phyloP scores from a whole-genome alignment of 2,888 invertebrate species.

The Microplitis deprimator region DNA sequence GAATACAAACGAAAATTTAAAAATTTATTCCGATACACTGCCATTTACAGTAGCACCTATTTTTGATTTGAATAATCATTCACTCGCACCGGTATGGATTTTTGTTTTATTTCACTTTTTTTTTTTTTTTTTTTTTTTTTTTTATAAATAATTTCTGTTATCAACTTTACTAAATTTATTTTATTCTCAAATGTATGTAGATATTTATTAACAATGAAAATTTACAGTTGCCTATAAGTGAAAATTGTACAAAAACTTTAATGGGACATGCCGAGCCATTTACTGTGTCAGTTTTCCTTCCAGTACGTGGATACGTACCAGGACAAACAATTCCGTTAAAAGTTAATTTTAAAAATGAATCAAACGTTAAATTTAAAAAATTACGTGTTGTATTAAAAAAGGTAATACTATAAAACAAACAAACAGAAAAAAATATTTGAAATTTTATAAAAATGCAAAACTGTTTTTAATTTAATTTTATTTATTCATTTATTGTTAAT shows the following conservation, averaged over 20 bases:
- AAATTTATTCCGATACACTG: constrained; percentile 57
- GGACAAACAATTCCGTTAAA: constrained; percentile 66
- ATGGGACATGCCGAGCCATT: constrained; percentile 64
- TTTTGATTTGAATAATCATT: constrained; percentile 71
- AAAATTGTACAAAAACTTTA: constrained; percentile 58
- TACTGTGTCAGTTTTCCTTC: constrained; percentile 58
- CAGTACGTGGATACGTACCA: constrained; percentile 67
- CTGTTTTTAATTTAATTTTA: background rate
- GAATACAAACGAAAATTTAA: constrained; percentile 58
- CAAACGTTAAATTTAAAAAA: constrained; percentile 59
- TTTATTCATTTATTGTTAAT: background rate
- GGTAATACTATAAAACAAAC: constrained; percentile 48
- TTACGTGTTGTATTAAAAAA: constrained; percentile 63
- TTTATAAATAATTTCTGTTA: background rate
- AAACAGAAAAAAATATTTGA: background rate
- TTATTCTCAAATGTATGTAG: background rate
- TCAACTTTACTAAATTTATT: background rate
- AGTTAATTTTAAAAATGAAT: constrained; percentile 61
- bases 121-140: background rate
- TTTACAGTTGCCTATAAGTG: constrained; percentile 59
- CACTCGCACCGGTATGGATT: constrained; percentile 61
- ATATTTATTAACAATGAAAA: constrained; percentile 5
- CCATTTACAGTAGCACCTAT: constrained; percentile 72
- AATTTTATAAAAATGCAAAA: constrained; percentile 2
- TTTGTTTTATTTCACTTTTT: too few relatives aligned